Conservation (phyloP, 2,888 invertebrate species). For the Cepaea hortensis region DNA sequence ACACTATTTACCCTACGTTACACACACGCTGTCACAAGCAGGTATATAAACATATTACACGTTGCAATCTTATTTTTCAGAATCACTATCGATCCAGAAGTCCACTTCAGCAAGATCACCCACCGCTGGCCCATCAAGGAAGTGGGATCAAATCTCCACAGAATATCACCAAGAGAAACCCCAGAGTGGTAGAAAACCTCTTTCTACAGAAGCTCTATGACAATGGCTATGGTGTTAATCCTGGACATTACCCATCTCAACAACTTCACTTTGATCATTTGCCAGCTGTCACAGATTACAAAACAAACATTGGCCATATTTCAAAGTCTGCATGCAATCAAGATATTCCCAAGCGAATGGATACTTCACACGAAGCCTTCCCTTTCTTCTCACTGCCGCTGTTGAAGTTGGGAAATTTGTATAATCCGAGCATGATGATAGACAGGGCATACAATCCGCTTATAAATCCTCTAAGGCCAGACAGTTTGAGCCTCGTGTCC, state of each 20-base stretch:
- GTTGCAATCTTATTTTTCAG: not conserved
- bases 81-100: constrained; percentile 2
- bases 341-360: constrained; percentile 43
- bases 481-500: constrained; percentile 40
- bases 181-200: not conserved
- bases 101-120: constrained; percentile 4
- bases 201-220: constrained; percentile 10
- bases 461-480: constrained; percentile 44
- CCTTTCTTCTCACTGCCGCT: constrained; percentile 4
- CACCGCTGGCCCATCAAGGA: constrained; percentile 16
- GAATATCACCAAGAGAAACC: not conserved
- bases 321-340: constrained; percentile 50
- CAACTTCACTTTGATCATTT: not conserved
- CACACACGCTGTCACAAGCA: not conserved
- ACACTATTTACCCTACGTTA: too few species aligned
- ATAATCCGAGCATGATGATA: constrained; percentile 57
- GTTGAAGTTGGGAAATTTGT: constrained; percentile 36
- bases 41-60: not conserved
- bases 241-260: constrained; percentile 12
- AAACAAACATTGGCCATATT: constrained; percentile 48
- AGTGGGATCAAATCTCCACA: constrained; percentile 1
- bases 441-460: constrained; percentile 52
- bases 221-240: not conserved
- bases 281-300: constrained; percentile 34
- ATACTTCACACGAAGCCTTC: not conserved